These are phyloP conservation scores for Hemicrepidius hirtus DNA, from an alignment of 2,888 invertebrate species.

Conservation along the genomic window DNA sequence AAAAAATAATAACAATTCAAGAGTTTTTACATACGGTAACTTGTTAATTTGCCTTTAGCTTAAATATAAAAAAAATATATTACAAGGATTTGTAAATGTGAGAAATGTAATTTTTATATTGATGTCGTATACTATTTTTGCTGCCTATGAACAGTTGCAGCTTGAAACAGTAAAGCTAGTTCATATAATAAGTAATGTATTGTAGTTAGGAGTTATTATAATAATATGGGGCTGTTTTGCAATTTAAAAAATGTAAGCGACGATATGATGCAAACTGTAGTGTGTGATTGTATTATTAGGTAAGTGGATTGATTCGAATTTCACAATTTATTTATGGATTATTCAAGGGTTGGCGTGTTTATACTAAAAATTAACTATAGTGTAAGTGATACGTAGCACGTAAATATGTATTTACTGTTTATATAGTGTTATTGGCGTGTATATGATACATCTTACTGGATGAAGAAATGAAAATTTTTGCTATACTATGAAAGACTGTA, in stretches of 20 bases:
- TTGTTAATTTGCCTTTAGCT: conserved; percentile 10
- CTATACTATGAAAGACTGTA: conserved; percentile 50
- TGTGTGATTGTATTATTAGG: conserved; percentile 42
- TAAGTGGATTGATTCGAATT: conserved; percentile 21
- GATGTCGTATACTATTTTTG: conserved; percentile 20
- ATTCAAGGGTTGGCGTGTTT: conserved; percentile 41
- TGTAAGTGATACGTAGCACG: conserved; percentile 43
- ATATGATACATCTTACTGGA: conserved; percentile 35
- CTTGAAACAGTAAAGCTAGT: conserved; percentile 22
- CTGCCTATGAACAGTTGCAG: conserved; percentile 11
- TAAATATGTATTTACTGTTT: conserved; percentile 44
- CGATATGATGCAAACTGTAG: conserved; percentile 33
- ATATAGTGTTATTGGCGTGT: conserved; percentile 50
- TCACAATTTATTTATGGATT: conserved; percentile 17
- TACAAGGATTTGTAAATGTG: conserved; percentile 12
- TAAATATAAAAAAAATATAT: not conserved
- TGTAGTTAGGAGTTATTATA: conserved; percentile 25
- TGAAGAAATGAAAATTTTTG: conserved; percentile 33
- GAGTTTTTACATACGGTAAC: not conserved
- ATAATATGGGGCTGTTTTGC: conserved; percentile 39
- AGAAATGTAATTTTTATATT: conserved; percentile 19
- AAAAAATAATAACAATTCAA: too few relatives aligned
- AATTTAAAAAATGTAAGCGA: conserved; percentile 26
- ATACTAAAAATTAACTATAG: conserved; percentile 35
- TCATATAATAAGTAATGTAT: conserved; percentile 27